Base-by-base conservation (phyloP, 2,888 invertebrate genomes). In the Trichopoda pennipes region DNA sequence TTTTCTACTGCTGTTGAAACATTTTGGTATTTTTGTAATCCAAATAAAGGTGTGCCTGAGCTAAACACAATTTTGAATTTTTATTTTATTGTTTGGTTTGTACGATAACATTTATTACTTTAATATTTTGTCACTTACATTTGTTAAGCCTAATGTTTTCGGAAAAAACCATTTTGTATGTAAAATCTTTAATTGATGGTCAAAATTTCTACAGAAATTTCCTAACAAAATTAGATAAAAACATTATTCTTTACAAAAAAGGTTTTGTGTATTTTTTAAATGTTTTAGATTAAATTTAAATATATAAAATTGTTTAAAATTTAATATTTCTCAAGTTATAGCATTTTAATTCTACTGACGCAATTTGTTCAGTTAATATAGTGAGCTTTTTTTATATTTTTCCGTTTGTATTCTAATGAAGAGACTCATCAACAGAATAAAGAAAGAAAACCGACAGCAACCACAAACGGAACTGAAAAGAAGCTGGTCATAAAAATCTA, bases 401-500 rank as follows among this genome's bases (percentile, higher is more conserved):
- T 4, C 38, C 32, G 9, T 70, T 73, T 75, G 49, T 64, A 51
- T 19, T 47, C 19, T 42, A 60, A 23, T 28, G 38, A 58, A 58
- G 51, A 60, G 38, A 38, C 73, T 60, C 60, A 49, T 60, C 53
- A 66, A 55, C 42, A 58, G 16, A 21, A 60, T 38, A 53, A 38
- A 70, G 64, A 23, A 17, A 70, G 47, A 53, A 38, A 70, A 58
- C 17, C 19, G 28, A 19, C 14, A 63, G 19, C 53, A 66, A 55
- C 55, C 42, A 21, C 17, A 80, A 74, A 56, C 4, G 7, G 9
- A 8, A 14, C 12, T 16, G 60, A 32, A 17, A 56, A 56, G 21
- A 47, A 58, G 14, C 17, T 49, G 66, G 68, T 73, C 68, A 68
- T 77, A 81, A 81, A 76, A 72, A 61, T 23, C 28, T 58, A 44